Evolutionary conservation across 2,797 vertebrate genomes (phyloP), one percentile per base, ranked within the genome.

Genomic region (Poeciliopsis gracilis): DNA sequence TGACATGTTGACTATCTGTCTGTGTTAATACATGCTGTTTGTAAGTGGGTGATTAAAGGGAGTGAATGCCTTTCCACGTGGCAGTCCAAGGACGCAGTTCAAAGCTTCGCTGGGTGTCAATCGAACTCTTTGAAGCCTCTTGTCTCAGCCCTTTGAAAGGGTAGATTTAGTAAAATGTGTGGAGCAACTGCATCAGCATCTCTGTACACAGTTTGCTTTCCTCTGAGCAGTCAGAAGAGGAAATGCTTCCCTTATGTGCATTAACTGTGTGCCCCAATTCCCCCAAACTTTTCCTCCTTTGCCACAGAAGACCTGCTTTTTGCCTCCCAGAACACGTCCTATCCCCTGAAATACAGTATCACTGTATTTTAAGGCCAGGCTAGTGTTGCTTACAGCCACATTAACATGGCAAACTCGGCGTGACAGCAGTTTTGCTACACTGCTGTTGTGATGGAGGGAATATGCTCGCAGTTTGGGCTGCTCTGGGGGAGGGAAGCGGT

Each of bases 361-460:
- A 28, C 76, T 80, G 77, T 63, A 81, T 83, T 93, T 88, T 86
- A 76, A 89, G 82, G 86, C 76, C 83, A 84, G 86, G 78, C 73
- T 78, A 78, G 84, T 74, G 76, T 86, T 49, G 87, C 92, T 88
- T 79, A 73, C 86, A 93, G 90, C 86, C 81, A 89, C 87, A 88
- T 91, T 89, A 92, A 88, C 91, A 93, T 91, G 88, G 91, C 87
- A 93, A 93, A 93, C 89, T 87, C 84, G 6, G 89, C 79, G 74
- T 93, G 93, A 94, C 92, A 90, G 91, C 91, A 89, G 91, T 93
- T 93, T 93, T 91, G 91, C 91, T 90, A 90, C 90, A 90, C 84
- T 79, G 80, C 91, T 84, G 89, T 90, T 90, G 87, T 92, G 93
- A 93, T 88, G 88, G 88, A 90, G 87, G 86, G 91, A 93, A 92